Evolutionary conservation across 2,888 invertebrate genomes (phyloP).

Genomic region (Mesorhabditis spiculigera): DNA sequence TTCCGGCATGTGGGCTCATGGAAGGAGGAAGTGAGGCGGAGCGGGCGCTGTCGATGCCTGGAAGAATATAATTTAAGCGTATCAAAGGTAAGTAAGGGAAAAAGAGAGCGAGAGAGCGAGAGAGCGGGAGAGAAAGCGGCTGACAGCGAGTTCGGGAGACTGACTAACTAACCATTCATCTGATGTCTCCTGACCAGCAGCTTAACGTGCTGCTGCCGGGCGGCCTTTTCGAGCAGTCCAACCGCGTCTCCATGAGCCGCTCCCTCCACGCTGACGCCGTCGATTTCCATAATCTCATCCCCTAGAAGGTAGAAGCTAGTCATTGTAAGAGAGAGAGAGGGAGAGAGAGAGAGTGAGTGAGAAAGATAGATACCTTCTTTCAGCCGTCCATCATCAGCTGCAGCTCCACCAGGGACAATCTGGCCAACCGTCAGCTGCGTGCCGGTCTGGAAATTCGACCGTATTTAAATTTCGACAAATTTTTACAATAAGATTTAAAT

Average conservation of each 20-base stretch:
- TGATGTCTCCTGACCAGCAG: constrained; percentile 70
- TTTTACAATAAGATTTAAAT: no score
- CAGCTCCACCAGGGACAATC: constrained; percentile 91
- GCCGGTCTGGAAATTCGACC: constrained; percentile 30
- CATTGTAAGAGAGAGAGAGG: no score
- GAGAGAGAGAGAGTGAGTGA: no score
- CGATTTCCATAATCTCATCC: constrained; percentile 66
- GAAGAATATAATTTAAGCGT: neutral
- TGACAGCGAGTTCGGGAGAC: neutral
- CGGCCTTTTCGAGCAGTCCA: constrained; percentile 83
- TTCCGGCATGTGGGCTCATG: neutral
- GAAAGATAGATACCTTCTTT: constrained; percentile 68
- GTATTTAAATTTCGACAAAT: neutral
- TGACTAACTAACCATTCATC: constrained; percentile 15
- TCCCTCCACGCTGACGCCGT: constrained; percentile 72
- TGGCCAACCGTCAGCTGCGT: constrained; percentile 82
- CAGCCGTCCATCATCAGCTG: constrained; percentile 83
- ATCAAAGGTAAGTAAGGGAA: neutral
- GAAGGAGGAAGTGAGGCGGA: neutral
- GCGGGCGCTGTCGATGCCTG: constrained; percentile 3
- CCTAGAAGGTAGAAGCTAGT: neutral
- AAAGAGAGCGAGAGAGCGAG: no score
- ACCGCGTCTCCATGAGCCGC: constrained; percentile 91
- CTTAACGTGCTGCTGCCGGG: constrained; percentile 79
- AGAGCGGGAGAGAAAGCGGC: neutral